Conservation (phyloP, 2,797 vertebrate genomes). For the Scolopax rusticola region DNA sequence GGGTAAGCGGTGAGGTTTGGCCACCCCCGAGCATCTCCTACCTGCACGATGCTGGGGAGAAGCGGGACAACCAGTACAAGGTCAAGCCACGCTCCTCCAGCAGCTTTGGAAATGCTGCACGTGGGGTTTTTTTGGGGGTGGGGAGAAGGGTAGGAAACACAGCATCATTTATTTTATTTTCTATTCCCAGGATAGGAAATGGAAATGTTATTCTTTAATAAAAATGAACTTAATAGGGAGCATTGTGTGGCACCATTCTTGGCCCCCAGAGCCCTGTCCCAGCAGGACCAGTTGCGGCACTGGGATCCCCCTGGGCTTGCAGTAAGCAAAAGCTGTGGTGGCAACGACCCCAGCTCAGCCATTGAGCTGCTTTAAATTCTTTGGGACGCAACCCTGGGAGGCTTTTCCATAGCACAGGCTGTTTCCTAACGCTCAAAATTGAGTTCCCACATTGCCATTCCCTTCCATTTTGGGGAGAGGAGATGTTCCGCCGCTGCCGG, state of each 20-base stretch:
- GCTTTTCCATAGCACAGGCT: background rate
- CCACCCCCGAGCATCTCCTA: fast-evolving
- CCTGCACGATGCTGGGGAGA: background rate
- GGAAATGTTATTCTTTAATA: no score
- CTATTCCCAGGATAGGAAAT: background rate
- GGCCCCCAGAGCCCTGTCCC: background rate
- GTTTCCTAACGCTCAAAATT: background rate
- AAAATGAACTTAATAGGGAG: background rate
- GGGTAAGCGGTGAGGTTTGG: background rate
- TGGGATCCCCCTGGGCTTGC: background rate
- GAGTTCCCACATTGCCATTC: background rate
- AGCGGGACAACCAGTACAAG: background rate
- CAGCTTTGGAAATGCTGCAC: background rate
- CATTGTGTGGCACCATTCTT: fast-evolving
- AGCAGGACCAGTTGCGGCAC: background rate
- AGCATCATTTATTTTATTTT: fast-evolving
- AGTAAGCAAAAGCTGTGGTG: fast-evolving
- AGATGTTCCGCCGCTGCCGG: background rate
- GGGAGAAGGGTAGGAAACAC: background rate
- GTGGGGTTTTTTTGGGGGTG: background rate
- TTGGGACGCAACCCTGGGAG: background rate
- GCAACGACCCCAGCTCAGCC: background rate
- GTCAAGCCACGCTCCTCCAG: background rate
- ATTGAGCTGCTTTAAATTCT: background rate
- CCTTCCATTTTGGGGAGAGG: background rate